Percentiles rank a stretch among this genome's conserved stretches.
These are phyloP conservation scores for Cecropterus lyciades DNA, from an alignment of 1,140 invertebrate species.

Conservation along the genomic window DNA sequence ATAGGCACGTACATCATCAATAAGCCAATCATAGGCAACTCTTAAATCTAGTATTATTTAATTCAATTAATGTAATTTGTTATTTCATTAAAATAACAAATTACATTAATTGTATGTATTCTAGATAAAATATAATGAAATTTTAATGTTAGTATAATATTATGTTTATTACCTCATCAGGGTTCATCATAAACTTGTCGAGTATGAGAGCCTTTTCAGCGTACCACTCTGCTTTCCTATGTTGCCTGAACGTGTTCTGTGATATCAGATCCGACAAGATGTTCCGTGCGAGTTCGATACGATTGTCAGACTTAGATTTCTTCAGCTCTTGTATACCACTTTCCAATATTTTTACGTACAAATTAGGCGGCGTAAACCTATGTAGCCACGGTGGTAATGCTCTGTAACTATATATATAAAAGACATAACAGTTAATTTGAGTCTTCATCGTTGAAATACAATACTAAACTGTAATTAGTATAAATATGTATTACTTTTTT, in stretches of 20 bases:
- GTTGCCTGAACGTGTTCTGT: slow-evolving; percentile 62
- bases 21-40: no score
- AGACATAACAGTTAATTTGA: no score
- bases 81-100: no score
- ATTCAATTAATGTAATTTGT: no score
- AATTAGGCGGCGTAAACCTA: slow-evolving; percentile 58
- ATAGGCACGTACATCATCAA: no score
- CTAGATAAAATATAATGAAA: no score
- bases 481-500: no score
- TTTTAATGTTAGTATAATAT: no score
- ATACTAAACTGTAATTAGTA: no score
- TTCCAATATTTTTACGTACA: slow-evolving; percentile 63
- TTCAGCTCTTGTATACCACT: slow-evolving; percentile 63
- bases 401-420: slow-evolving; percentile 67
- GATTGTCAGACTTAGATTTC: slow-evolving; percentile 39
- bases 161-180: neutral
- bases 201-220: slow-evolving; percentile 70
- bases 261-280: slow-evolving; percentile 56
- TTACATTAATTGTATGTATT: no score
- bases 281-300: slow-evolving; percentile 48
- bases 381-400: slow-evolving; percentile 58
- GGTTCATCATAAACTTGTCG: slow-evolving; percentile 52
- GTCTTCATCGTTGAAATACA: no score
- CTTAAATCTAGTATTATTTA: no score
- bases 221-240: slow-evolving; percentile 71